Base-by-base conservation (phyloP, 2,797 vertebrate species). In the Alectoris magna region DNA sequence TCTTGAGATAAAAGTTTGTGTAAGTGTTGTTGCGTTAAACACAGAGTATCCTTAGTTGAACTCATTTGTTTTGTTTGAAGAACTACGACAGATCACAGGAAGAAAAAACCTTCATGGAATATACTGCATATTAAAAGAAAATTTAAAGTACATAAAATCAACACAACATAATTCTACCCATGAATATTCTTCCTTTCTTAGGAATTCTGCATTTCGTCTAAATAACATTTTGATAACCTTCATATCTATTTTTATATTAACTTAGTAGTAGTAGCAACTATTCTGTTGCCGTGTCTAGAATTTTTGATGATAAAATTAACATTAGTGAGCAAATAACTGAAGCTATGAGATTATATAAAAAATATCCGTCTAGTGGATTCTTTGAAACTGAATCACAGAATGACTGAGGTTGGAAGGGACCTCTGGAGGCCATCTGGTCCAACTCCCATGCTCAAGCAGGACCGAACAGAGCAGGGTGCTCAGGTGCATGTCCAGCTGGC, bases 241-340 rank as follows among this genome's bases (percentile, higher is more conserved):
- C 3, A 0, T 44, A 56, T 44, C 12, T 71, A 8, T 53, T 84
- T 69, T 19, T 55, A 41, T 7, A 72, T 31, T 48, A 53, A 22
- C 3, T 67, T 38, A 34, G 2, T 4, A 70, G 36, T 71, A 56
- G 1, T 2, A 1, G 0, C 0, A 5, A 67, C 6, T 53, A 7
- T 22, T 23, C 22, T 83, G 49, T 55, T 55, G 51, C 22, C 58
- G 14, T n/a, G 26, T 15, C 41, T 73, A 51, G 24, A 79, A 46
- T 22, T 66, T 87, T 9, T 19, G 15, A 44, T 17, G 38, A 51
- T 6, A 82, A 81, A 93, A 82, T 18, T 48, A 26, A 10, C 21
- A 16, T 51, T 11, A 53, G 7, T 0, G 0, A 26, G 24, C 8
- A 27, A 63, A 39, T 13, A 59, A 41, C 14, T 49, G 53, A 41